Percentiles rank a stretch among this genome's conserved stretches.
These are phyloP conservation scores for Puntigrus tetrazona DNA, from an alignment of 2,113 vertebrate genomes.

Conservation along the genomic window DNA sequence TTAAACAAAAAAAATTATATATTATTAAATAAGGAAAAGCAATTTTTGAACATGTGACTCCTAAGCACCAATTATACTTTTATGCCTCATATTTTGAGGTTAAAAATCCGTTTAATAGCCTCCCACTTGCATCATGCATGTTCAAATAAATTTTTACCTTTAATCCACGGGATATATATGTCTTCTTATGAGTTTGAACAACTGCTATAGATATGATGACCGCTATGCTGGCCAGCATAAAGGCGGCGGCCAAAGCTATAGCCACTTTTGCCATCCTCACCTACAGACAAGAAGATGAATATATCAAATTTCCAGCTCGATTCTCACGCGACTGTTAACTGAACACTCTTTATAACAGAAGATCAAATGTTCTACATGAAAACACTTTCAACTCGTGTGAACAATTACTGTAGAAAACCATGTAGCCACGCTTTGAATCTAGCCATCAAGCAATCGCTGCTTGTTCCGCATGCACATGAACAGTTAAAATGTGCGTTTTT, in stretches of 20 bases:
- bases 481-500: neutral
- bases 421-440: neutral
- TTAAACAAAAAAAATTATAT: neutral
- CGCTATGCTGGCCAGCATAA: slow-evolving; percentile 82
- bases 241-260: slow-evolving; percentile 72
- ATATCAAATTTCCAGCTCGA: neutral
- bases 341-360: neutral
- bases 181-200: slow-evolving; percentile 80
- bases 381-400: neutral
- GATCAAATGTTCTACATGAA: neutral
- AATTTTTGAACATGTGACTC: neutral
- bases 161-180: slow-evolving; percentile 73
- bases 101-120: neutral
- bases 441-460: no score
- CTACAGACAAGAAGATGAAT: slow-evolving; percentile 19
- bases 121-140: neutral
- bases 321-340: neutral
- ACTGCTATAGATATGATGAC: slow-evolving; percentile 83
- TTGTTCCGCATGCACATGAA: neutral
- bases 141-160: slow-evolving; percentile 76
- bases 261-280: slow-evolving; percentile 56
- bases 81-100: neutral
- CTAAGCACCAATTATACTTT: neutral
- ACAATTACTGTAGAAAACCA: neutral
- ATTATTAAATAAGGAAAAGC: neutral